phyloP scores from a whole-genome alignment of 2,888 invertebrate species.

The Pseudococcus longispinus region DNA sequence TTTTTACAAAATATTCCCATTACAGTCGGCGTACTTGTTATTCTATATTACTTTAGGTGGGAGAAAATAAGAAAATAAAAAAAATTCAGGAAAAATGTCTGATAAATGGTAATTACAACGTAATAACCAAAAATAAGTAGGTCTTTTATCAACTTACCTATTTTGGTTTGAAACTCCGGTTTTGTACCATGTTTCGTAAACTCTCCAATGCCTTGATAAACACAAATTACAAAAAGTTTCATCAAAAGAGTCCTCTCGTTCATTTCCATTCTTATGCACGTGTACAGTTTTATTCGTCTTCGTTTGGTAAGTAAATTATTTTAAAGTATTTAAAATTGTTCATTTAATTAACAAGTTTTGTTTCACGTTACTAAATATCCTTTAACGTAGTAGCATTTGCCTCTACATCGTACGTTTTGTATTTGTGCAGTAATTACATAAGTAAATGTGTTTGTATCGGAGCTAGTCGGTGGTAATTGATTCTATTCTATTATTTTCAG shows the following conservation, averaged over 20 bases:
- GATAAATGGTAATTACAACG: neutral
- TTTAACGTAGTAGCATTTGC: neutral
- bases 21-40: no score
- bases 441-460: neutral
- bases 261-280: neutral
- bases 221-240: neutral
- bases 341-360: no score
- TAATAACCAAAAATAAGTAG: neutral
- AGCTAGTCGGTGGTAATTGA: neutral
- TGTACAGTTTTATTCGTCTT: slow-evolving; percentile 17
- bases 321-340: neutral
- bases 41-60: no score
- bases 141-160: neutral
- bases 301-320: neutral
- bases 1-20: no score
- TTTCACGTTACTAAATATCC: no score
- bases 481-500: neutral
- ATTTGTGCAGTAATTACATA: neutral
- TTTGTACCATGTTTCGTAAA: slow-evolving; percentile 20
- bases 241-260: neutral
- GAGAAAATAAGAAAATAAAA: no score
- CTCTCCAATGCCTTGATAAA: neutral
- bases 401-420: neutral
- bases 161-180: neutral
- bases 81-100: neutral